Evolutionary conservation across 2,113 vertebrate genomes (phyloP), one percentile per base, ranked within the genome.

Genomic region (Amphiprion ocellaris): DNA sequence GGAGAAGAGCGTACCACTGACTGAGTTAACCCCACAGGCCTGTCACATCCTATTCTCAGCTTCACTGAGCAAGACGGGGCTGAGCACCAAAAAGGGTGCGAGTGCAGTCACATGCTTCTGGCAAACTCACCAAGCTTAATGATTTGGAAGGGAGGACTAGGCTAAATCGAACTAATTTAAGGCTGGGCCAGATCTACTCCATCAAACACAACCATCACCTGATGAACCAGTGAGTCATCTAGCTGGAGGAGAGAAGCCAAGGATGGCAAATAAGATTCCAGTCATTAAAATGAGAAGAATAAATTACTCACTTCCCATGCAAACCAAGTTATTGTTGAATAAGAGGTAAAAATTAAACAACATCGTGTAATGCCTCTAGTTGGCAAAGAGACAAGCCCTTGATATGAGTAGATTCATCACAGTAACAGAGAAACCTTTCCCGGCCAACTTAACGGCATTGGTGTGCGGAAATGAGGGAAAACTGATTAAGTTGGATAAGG

Each of bases 31-130:
- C 94, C 90, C 83, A 82, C 84, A 90, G 91, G 90, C 89, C 77
- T 90, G 94, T 94, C 92, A 92, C 74, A 89, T 94, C 89, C 84
- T 82, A 91, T 95, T 94, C 91, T 93, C 82, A 63, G 92, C 91
- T 91, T 91, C 91, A 88, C 83, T 92, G 93, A 94, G 86, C 93
- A 93, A 78, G 76, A 87, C 84, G 33, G 75, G 79, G 82, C 81
- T 41, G 69, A 86, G 82, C 77, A 87, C 79, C 64, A 86, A 77
- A 89, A 74, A 68, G 84, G 81, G 84, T 87, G 90, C 69, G 33
- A 89, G 83, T 55, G 49, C 76, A 87, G 90, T 93, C 93, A 92
- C 90, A 88, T 91, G 90, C 81, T 93, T 61, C 80, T 81, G 82
- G 87, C 90, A 55, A 90, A 79, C 87, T 78, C 64, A 0, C 78